Evolutionary conservation across 2,113 vertebrate species (phyloP).

Genomic region (Phainopepla nitens): DNA sequence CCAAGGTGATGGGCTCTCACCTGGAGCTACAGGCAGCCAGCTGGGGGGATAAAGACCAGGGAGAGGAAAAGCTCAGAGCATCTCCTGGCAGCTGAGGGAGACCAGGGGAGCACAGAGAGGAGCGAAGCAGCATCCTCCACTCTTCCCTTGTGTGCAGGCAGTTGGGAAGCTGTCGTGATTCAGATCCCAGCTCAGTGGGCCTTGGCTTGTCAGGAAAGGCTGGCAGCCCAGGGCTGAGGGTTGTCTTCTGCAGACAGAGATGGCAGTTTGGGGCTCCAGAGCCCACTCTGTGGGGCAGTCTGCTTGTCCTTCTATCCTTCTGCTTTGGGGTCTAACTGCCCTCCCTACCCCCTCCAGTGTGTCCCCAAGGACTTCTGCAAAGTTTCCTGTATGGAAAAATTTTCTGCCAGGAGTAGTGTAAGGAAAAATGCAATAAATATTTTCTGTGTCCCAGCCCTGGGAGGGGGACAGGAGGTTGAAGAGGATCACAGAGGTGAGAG

Average conservation of each 20-base stretch:
- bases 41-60: neutral
- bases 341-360: neutral
- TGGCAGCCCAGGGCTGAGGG: neutral
- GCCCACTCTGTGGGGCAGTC: accelerated
- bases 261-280: neutral
- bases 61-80: neutral
- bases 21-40: neutral
- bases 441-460: neutral
- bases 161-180: neutral
- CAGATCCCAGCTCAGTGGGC: neutral
- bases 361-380: neutral
- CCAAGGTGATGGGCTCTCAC: neutral
- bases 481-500: neutral
- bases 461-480: neutral
- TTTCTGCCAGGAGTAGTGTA: neutral
- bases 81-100: neutral
- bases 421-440: neutral
- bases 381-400: neutral
- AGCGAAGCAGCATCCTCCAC: neutral
- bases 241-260: neutral
- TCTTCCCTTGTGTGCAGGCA: neutral
- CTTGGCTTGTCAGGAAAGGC: neutral
- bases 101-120: neutral
- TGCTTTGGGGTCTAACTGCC: neutral
- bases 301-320: neutral